Base-by-base conservation (phyloP, 2,888 invertebrate genomes). In the Patella pellucida region DNA sequence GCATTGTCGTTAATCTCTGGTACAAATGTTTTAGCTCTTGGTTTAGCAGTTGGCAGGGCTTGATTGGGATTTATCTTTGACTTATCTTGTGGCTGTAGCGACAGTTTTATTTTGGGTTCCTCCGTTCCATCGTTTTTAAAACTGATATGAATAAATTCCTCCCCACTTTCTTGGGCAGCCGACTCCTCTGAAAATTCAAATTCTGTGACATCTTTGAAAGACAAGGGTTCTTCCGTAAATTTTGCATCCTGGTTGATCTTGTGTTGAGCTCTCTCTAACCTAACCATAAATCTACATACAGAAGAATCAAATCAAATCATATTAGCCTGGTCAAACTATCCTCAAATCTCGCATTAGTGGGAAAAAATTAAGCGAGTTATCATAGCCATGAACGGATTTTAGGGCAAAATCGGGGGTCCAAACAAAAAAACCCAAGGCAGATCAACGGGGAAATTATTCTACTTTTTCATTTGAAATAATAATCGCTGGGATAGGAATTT, bases 131-230 rank as follows among this genome's bases (percentile, higher is more conserved):
- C 52, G 7, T 71, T 51, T 69, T 81, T 82, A 56, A 84, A 68
- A 71, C 79, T 82, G 71, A 84, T 85, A 76, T 83, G 79, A 2
- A 84, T 77, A 80, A 81, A 85, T 11, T 83, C 84, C 54, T 81
- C 82, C 2, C 69, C 72, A 27, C 73, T 73, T 19, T 77, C 77
- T 1, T 15, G 41, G 11, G 52, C 74, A 14, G 77, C 68, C 23
- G 77, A 50, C n/a, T 79, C 76, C 16, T 79, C 79, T 31, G 70
- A 76, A 69, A 74, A 77, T 69, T 70, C 52, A 23, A 52, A 50
- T 51, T 50, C 62, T 62, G 62, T 14, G 9, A 23, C 19, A 11
- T 62, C 79, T 73, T 77, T 77, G 9, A 74, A 11, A 73, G 52
- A 77, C 52, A 75, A 50, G 15, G 67, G 51, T 67, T 79, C 79